phyloP scores from a whole-genome alignment of 2,888 invertebrate genomes.

The Hirtodrosophila trivittata region DNA sequence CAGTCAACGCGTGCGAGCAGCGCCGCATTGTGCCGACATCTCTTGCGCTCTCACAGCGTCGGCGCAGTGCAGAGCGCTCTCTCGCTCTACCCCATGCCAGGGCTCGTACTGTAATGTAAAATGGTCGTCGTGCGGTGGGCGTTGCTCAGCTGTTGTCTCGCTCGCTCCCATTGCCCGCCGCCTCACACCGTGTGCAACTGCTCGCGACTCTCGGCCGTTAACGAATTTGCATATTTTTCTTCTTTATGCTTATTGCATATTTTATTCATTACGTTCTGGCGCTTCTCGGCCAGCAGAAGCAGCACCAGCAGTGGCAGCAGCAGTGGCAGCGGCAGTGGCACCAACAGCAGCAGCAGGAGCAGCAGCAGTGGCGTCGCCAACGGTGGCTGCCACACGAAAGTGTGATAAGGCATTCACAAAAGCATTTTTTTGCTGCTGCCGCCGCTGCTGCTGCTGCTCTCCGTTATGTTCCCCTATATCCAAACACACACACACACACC shows the following conservation, averaged over 20 bases:
- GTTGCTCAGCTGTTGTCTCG: slow-evolving; percentile 63
- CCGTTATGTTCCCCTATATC: too few species aligned
- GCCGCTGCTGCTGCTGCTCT: neutral
- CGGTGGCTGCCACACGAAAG: slow-evolving; percentile 43
- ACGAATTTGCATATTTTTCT: slow-evolving; percentile 71
- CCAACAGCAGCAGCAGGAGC: slow-evolving; percentile 20
- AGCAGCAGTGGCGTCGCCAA: slow-evolving; percentile 14
- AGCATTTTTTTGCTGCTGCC: slow-evolving; percentile 34
- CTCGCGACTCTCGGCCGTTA: slow-evolving; percentile 19
- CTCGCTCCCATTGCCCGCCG: slow-evolving; percentile 17
- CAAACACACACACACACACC: too few species aligned
- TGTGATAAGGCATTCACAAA: slow-evolving; percentile 76
- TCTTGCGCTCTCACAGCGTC: slow-evolving; percentile 49
- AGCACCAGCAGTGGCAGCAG: slow-evolving; percentile 27
- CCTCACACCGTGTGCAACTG: neutral
- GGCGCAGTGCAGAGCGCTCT: slow-evolving; percentile 46
- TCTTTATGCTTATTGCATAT: slow-evolving; percentile 75
- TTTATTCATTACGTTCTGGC: slow-evolving; percentile 78
- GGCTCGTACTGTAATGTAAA: slow-evolving; percentile 59
- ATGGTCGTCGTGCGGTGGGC: slow-evolving; percentile 72
- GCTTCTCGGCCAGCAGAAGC: slow-evolving; percentile 26
- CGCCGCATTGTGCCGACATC: slow-evolving; percentile 31
- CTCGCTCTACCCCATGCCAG: slow-evolving; percentile 44
- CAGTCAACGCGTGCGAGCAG: slow-evolving; percentile 44
- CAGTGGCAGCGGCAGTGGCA: slow-evolving; percentile 13